Conservation (phyloP, 2,113 vertebrate genomes). For the Bubo scandiacus region DNA sequence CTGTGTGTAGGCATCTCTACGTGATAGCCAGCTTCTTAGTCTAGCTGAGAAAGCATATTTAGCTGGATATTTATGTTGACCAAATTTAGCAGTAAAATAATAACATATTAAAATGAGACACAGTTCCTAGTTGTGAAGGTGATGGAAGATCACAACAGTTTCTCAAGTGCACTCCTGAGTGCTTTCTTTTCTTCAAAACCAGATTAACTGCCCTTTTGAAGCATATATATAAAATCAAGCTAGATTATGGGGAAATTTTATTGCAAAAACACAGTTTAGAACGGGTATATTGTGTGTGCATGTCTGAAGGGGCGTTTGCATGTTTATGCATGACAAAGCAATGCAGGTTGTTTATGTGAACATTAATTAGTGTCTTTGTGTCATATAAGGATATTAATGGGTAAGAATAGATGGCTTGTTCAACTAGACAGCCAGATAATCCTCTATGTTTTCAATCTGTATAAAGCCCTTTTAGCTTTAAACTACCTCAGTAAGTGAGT, state of each 20-base stretch:
- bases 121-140: neutral
- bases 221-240: neutral
- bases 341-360: neutral
- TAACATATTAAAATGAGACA: neutral
- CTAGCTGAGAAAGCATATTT: neutral
- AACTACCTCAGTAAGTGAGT: neutral
- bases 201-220: neutral
- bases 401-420: neutral
- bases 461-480: neutral
- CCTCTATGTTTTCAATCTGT: neutral
- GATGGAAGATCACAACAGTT: neutral
- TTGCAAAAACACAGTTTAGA: neutral
- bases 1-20: neutral
- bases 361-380: neutral
- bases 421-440: neutral
- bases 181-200: slow-evolving; percentile 1
- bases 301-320: neutral
- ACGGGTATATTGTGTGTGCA: neutral
- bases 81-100: slow-evolving; percentile 10
- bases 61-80: neutral
- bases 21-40: neutral
- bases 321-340: neutral
- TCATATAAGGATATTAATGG: neutral
- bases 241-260: neutral
- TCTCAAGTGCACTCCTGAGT: slow-evolving; percentile 1